phyloP scores from a whole-genome alignment of 2,797 vertebrate species.

The Rhabdophis nuchalis region DNA sequence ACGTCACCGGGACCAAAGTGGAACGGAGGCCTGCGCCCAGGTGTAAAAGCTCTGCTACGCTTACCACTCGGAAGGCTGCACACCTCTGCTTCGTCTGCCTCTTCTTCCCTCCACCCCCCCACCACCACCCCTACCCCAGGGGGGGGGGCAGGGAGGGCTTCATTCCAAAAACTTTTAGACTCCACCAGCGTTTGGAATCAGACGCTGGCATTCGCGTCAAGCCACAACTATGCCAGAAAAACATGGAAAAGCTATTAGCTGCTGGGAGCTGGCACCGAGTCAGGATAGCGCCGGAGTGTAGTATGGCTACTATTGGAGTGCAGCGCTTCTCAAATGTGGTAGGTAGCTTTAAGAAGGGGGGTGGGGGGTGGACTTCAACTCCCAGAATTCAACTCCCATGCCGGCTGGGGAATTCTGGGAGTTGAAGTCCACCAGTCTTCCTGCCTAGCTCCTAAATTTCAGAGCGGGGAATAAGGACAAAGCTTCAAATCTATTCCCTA shows the following conservation, averaged over 20 bases:
- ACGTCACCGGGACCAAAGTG: not conserved
- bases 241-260: conserved; percentile 34
- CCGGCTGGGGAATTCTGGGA: not conserved
- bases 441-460: not conserved
- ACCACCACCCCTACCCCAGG: too few species aligned
- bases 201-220: not conserved
- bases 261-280: not conserved
- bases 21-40: not conserved
- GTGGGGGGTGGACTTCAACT: not conserved
- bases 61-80: not conserved
- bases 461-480: not conserved
- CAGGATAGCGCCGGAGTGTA: not conserved
- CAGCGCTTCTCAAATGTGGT: not conserved
- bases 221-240: conserved; percentile 18
- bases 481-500: not conserved
- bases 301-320: not conserved
- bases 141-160: too few species aligned
- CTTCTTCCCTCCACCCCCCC: not conserved
- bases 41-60: not conserved
- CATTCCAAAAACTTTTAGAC: not conserved
- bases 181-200: not conserved
- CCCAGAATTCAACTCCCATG: not conserved
- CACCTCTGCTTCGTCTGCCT: not conserved
- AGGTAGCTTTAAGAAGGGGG: not conserved
- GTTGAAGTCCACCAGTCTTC: not conserved